Conservation (phyloP, 2,113 vertebrate species). For the Casuarius casuarius region DNA sequence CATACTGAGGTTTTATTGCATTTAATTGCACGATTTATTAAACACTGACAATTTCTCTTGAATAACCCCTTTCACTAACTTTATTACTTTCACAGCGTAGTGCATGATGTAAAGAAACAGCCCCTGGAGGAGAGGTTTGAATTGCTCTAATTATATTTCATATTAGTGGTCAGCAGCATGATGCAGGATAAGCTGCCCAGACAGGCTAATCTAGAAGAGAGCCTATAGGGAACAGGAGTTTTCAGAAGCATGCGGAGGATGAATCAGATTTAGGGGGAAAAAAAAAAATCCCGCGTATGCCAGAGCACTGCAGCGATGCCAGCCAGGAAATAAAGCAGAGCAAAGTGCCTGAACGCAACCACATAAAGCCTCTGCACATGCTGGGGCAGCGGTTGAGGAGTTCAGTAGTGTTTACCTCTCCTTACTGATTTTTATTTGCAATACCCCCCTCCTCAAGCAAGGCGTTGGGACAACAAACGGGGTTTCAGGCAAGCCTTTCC, state of each 20-base stretch:
- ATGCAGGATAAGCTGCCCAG: slow-evolving; percentile 38
- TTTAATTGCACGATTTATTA: slow-evolving; percentile 71
- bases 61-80: slow-evolving; percentile 68
- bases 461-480: neutral
- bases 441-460: neutral
- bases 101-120: slow-evolving; percentile 58
- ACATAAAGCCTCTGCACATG: neutral
- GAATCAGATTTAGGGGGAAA: neutral
- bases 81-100: slow-evolving; percentile 66
- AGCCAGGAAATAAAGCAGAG: slow-evolving; percentile 42
- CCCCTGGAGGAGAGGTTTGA: slow-evolving; percentile 53
- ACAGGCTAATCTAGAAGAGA: slow-evolving; percentile 19
- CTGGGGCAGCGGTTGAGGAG: neutral
- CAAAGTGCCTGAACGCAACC: neutral
- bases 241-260: slow-evolving; percentile 5
- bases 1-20: slow-evolving; percentile 63
- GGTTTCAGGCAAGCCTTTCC: neutral
- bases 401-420: neutral
- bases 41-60: slow-evolving; percentile 69
- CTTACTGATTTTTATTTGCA: neutral
- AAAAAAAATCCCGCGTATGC: neutral
- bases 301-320: neutral
- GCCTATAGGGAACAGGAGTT: slow-evolving; percentile 1
- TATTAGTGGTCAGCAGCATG: slow-evolving; percentile 52
- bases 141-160: slow-evolving; percentile 69